Conservation (phyloP, 2,113 vertebrate genomes). For the Sisor rabdophorus region DNA sequence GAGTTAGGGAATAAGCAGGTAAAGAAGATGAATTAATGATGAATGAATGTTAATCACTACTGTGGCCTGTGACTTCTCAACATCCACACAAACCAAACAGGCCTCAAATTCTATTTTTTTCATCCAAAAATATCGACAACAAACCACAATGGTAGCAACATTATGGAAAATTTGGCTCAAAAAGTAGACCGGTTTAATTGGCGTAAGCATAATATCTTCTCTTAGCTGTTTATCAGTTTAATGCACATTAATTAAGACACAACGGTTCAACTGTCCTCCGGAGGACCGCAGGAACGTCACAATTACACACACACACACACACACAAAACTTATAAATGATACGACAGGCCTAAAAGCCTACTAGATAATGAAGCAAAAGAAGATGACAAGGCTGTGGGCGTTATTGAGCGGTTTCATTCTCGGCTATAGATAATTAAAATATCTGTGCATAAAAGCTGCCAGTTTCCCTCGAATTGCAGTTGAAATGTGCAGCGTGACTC, state of each 20-base stretch:
- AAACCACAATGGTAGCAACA: background rate
- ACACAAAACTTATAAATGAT: background rate
- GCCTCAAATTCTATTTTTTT: too few species aligned
- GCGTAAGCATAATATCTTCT: background rate
- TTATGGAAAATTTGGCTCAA: background rate
- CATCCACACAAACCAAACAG: too few species aligned
- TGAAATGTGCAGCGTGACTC: background rate
- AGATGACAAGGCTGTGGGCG: constrained; percentile 12
- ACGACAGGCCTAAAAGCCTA: background rate
- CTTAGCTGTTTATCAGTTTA: background rate
- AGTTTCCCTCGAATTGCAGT: background rate
- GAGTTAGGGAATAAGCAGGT: too few species aligned
- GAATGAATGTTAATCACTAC: too few species aligned
- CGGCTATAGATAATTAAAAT: constrained; percentile 21
- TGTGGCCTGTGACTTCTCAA: too few species aligned
- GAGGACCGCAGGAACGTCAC: background rate
- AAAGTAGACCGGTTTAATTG: background rate
- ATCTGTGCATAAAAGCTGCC: constrained; percentile 29
- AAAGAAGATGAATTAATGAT: too few species aligned
- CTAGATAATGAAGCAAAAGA: background rate
- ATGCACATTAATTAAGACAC: background rate
- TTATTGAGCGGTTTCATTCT: constrained; percentile 13
- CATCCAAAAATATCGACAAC: too few species aligned
- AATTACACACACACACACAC: background rate
- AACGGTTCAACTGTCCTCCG: background rate